Evolutionary conservation across 2,797 vertebrate genomes (phyloP).

Genomic region (Sylvilagus floridanus): DNA sequence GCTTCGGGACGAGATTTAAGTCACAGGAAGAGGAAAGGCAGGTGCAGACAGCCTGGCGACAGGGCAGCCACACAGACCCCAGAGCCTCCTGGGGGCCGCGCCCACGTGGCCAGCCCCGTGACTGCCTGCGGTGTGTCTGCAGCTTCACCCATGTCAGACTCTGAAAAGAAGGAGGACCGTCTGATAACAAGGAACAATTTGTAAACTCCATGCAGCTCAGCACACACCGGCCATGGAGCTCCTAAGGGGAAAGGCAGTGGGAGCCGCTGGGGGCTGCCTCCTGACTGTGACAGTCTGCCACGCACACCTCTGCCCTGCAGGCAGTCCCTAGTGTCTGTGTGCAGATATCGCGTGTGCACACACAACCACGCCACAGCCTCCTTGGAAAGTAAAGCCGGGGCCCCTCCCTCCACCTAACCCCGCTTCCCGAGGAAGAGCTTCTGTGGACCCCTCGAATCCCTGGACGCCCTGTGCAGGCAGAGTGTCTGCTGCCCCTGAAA

Average conservation of each 20-base stretch:
- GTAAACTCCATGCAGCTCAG: background rate
- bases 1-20: background rate
- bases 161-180: background rate
- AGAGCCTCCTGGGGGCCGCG: background rate
- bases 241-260: accelerated
- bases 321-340: no score
- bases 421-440: background rate
- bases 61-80: background rate
- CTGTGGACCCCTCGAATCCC: background rate
- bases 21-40: background rate
- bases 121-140: background rate
- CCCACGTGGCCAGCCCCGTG: accelerated
- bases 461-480: no score
- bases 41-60: no score
- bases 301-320: accelerated
- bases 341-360: no score
- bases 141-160: background rate
- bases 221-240: accelerated
- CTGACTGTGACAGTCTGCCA: no score
- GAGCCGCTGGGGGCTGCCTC: background rate
- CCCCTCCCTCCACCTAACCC: background rate
- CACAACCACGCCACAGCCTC: background rate
- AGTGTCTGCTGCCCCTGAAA: no score
- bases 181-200: background rate
- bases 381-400: background rate